Evolutionary conservation across 2,888 invertebrate species (phyloP).

Genomic region (Esperia sulphurella): DNA sequence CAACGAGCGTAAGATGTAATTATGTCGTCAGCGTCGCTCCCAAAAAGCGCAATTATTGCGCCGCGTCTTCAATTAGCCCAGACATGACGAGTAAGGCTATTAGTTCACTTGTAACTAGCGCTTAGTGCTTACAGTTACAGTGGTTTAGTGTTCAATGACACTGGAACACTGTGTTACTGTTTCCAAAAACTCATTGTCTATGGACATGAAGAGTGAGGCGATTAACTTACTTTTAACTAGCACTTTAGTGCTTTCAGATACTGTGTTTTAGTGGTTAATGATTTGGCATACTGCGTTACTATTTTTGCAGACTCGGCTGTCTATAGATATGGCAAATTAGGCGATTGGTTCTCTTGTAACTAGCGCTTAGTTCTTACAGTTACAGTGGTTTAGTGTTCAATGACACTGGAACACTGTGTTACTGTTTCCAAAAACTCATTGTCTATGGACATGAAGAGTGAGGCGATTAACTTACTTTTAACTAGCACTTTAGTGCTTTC

Average conservation of each 20-base stretch:
- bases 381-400: not conserved
- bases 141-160: not conserved
- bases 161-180: not conserved
- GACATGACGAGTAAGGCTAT: slow-evolving; percentile 2
- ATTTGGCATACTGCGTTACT: not conserved
- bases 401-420: not conserved
- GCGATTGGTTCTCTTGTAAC: not conserved
- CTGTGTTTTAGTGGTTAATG: not conserved
- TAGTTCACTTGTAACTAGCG: not conserved
- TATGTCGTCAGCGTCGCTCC: slow-evolving; percentile 39
- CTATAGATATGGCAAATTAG: slow-evolving; percentile 5
- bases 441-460: slow-evolving; percentile 5
- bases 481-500: not conserved
- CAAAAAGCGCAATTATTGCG: slow-evolving; percentile 57
- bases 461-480: not conserved
- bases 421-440: too few relatives aligned
- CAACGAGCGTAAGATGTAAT: slow-evolving; percentile 32
- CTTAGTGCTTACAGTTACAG: not conserved
- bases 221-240: not conserved
- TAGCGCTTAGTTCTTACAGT: not conserved
- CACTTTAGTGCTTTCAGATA: not conserved
- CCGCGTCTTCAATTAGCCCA: slow-evolving; percentile 42
- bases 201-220: slow-evolving; percentile 5
- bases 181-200: too few relatives aligned
- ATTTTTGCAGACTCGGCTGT: too few relatives aligned